These are phyloP conservation scores for Atherinomorus stipes DNA, from an alignment of 2,113 vertebrate genomes.

Conservation along the genomic window DNA sequence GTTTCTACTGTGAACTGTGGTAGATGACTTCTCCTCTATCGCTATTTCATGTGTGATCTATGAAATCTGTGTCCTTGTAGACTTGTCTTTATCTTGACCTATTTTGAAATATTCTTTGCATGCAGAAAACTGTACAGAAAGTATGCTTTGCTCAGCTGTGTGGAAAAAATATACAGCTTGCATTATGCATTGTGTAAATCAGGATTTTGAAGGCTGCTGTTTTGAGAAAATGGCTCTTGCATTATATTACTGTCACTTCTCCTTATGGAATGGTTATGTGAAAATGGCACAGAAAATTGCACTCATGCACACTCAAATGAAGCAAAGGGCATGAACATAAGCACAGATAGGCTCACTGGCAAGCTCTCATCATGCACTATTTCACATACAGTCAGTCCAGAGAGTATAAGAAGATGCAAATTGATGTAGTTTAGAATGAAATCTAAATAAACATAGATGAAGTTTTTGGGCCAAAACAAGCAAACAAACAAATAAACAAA, in stretches of 20 bases:
- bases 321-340: slow-evolving; percentile 20
- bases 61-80: slow-evolving; percentile 6
- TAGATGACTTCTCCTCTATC: not conserved
- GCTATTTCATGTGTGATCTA: slow-evolving; percentile 33
- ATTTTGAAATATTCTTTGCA: slow-evolving; percentile 24
- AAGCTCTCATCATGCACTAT: slow-evolving; percentile 16
- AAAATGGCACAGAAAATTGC: slow-evolving; percentile 17
- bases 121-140: slow-evolving; percentile 5
- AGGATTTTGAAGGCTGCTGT: not conserved
- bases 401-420: not conserved
- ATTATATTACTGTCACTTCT: slow-evolving; percentile 32
- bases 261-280: not conserved
- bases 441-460: not conserved
- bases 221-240: not conserved
- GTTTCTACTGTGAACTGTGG: not conserved
- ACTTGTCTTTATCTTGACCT: slow-evolving; percentile 36
- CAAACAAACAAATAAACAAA: too few relatives aligned
- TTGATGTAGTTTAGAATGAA: not conserved
- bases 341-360: slow-evolving; percentile 15
- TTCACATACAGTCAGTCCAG: slow-evolving; percentile 1
- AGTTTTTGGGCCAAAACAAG: too few relatives aligned
- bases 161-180: slow-evolving; percentile 28
- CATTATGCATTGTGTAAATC: slow-evolving; percentile 38
- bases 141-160: slow-evolving; percentile 18
- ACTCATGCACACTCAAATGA: slow-evolving; percentile 17